Evolutionary conservation across 2,113 vertebrate genomes (phyloP), one percentile per base, ranked within the genome.

Genomic region (Rhea pennata): DNA sequence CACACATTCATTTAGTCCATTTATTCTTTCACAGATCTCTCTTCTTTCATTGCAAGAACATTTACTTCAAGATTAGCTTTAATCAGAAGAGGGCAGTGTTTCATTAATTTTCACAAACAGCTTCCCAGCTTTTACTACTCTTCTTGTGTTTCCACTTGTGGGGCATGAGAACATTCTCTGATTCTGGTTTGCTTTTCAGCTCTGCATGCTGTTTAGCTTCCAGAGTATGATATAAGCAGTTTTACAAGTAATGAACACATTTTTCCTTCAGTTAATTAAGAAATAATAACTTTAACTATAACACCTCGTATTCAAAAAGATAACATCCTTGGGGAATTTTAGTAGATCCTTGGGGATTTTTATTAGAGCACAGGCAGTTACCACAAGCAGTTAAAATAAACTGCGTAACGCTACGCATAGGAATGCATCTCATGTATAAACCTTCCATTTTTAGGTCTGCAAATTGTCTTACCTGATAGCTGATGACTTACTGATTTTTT

Each of bases 61-160:
- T 36, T 46, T 59, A 62, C 16, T 42, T 27, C 20, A 65, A 59
- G 65, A 51, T 46, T 4, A 56, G 61, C 65, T 54, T 61, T 42
- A 56, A 65, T 91, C 97, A 85, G 87, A 88, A 96, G 97, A 92
- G 95, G 96, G 95, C 96, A 96, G 77, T 92, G 36, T 94, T 95
- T 90, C 56, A 93, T 33, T 87, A 87, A 85, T 85, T 96, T 97
- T 90, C 58, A 58, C 20, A n/a, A 58, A 22, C 2, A 39, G 50
- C 20, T 66, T 51, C 26, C 59, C 12, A 21, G 13, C 10, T 50
- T 42, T 6, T 6, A 15, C 42, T 26, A 15, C 5, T 36, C 15
- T 40, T 20, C 23, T 19, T 31, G 15, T 10, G 9, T 5, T 65
- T 26, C 10, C 26, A n/a, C 29, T 58, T 58, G 48, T 44, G 58